Evolutionary conservation across 2,888 invertebrate species (phyloP).

Genomic region (Limnephilus lunatus): DNA sequence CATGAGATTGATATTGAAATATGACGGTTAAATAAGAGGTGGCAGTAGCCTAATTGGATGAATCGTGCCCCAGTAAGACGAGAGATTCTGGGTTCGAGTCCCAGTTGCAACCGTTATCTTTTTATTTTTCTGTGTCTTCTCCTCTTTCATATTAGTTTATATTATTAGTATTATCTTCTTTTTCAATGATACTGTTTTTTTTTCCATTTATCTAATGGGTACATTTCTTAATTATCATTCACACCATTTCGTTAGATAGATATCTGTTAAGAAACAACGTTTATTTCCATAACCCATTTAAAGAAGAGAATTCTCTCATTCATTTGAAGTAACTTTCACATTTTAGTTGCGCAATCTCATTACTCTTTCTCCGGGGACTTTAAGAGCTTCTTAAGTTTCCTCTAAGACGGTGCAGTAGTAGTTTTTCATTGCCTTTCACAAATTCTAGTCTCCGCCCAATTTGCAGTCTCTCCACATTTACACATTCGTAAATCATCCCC

Average conservation of each 20-base stretch:
- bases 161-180: no score
- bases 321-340: background rate
- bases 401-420: conserved; percentile 16
- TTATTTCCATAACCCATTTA: background rate
- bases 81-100: no score
- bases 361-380: background rate
- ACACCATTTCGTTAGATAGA: background rate
- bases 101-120: no score
- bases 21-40: no score
- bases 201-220: no score
- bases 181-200: no score
- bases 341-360: background rate
- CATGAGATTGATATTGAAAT: no score
- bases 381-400: background rate
- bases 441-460: conserved; percentile 11
- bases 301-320: background rate
- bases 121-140: no score
- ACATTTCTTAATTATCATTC: no score
- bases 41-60: no score
- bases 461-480: conserved; percentile 42
- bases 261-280: background rate
- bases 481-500: conserved; percentile 48
- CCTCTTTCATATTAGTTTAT: no score
- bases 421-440: conserved; percentile 44
- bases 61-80: no score